Base-by-base conservation (phyloP, 2,113 vertebrate genomes). In the Brachirus orientalis region DNA sequence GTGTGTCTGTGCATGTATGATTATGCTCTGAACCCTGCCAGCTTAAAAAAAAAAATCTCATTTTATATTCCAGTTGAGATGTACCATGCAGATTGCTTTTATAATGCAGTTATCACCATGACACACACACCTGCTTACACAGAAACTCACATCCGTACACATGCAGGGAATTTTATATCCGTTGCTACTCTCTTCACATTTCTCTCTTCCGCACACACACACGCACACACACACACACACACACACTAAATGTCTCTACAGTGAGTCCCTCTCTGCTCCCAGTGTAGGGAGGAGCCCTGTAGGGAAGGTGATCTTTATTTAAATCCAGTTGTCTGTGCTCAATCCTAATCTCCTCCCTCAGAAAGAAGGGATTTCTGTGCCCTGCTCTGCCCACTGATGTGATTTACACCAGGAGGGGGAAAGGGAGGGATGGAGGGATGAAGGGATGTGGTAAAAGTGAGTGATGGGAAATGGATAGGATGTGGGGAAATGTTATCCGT, bases 281-380 rank as follows among this genome's bases (percentile, higher is more conserved):
- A 56, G 72, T 83, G 83, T 72, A 48, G 68, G 73, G 66, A 70
- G 59, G 74, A 54, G 59, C 55, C 60, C 85, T 33, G 48, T 17
- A 33, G 80, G 79, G 83, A 78, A 84, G 82, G 72, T 57, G 80
- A 83, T 88, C 85, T 86, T 78, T 90, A 86, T 88, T 89, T 86
- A 87, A 87, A 89, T 90, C 76, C 72, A 85, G 66, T 85, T 73
- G 77, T 79, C 78, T 79, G 82, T 65, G 68, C 51, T 67, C 80
- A 51, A 40, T 70, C 80, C 78, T 90, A 86, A 90, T 90, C 89
- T 89, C 65, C 58, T 74, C 69, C 70, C 69, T 60, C 68, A 81
- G 81, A 89, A 75, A 86, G 79, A 46, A 61, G 67, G 75, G 85
- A 86, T 83, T 82, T 74, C 45, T 63, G 36, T 51, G 55, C 79